A percentile compares a stretch with the other conserved stretches of the same genome.
These are phyloP conservation scores for Beris chalybata DNA, from an alignment of 2,888 invertebrate genomes.

Conservation along the genomic window DNA sequence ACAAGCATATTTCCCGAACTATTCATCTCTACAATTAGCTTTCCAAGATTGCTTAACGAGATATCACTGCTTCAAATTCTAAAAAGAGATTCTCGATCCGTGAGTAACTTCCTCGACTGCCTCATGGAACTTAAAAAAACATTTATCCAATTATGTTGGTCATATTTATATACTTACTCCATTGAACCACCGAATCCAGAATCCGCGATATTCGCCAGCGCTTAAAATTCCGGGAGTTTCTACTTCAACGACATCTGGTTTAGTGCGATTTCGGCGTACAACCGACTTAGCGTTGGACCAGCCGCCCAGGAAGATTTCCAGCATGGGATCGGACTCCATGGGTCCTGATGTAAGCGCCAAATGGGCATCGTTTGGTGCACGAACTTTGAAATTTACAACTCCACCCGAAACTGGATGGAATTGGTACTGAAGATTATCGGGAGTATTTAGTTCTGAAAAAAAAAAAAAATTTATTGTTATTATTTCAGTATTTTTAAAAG, in stretches of 20 bases:
- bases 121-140: too few relatives aligned
- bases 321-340: constrained; percentile 73
- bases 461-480: constrained; percentile 18
- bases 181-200: constrained; percentile 81
- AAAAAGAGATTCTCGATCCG: neutral
- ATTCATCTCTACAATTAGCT: too few relatives aligned
- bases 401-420: constrained; percentile 74
- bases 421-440: constrained; percentile 79
- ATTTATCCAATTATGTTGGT: too few relatives aligned
- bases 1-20: too few relatives aligned
- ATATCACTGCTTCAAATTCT: neutral
- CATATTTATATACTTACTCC: constrained; percentile 50
- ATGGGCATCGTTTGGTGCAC: constrained; percentile 82
- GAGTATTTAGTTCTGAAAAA: constrained; percentile 73
- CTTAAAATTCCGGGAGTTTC: constrained; percentile 74
- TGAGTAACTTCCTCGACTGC: too few relatives aligned
- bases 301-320: constrained; percentile 86
- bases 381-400: constrained; percentile 75
- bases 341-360: constrained; percentile 75
- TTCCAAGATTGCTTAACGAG: neutral
- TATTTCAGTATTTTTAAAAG: neutral
- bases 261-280: constrained; percentile 74
- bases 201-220: constrained; percentile 75
- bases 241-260: constrained; percentile 72
- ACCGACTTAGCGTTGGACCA: constrained; percentile 85